Conservation (phyloP, 2,888 invertebrate species). For the Eumacrocentrus americanus region DNA sequence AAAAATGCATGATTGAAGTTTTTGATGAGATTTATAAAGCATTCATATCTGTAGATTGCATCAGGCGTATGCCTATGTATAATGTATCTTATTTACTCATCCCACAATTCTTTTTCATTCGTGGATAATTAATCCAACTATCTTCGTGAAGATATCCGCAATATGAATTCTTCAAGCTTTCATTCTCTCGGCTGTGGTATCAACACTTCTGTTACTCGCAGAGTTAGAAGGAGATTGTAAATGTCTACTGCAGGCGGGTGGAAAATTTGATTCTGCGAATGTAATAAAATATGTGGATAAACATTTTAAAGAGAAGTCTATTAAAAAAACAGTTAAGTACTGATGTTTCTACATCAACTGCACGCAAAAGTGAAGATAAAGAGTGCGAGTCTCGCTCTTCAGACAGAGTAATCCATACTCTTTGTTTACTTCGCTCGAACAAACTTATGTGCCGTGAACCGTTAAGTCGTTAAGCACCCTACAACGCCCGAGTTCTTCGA, state of each 20-base stretch:
- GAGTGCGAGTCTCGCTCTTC: conserved; percentile 22
- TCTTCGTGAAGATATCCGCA: background rate
- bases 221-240: background rate
- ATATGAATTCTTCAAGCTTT: background rate
- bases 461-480: conserved; percentile 41
- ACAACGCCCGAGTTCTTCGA: conserved; percentile 34
- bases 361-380: conserved; percentile 21
- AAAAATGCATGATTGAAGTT: no score
- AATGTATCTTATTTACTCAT: no score
- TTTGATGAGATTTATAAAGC: no score
- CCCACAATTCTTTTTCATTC: background rate
- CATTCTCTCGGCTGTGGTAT: background rate
- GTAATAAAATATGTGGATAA: no score
- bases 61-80: no score
- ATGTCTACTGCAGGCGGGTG: background rate
- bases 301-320: no score
- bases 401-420: conserved; percentile 40
- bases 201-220: background rate
- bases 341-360: conserved; percentile 15
- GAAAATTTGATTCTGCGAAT: no score
- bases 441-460: conserved; percentile 42
- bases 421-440: conserved; percentile 41
- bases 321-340: no score
- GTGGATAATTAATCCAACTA: background rate
- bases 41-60: no score